Conservation (phyloP, 1,140 invertebrate species). For the Prorops nasuta region DNA sequence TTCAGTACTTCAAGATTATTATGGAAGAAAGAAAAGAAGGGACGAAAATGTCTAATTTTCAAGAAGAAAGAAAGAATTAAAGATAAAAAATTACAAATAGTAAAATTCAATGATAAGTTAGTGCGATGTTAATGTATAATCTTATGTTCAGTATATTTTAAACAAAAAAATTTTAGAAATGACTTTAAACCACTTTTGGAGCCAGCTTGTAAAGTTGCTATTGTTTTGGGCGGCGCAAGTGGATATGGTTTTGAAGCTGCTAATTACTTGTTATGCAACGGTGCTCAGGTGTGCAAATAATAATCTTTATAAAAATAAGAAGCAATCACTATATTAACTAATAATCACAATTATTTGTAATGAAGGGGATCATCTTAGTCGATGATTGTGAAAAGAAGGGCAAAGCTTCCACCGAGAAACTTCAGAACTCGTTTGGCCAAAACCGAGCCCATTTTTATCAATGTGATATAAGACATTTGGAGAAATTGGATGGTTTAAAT, state of each 20-base stretch:
- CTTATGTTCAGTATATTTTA: no score
- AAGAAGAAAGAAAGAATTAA: slow-evolving; percentile 1
- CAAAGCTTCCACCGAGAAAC: slow-evolving; percentile 16
- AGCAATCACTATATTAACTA: no score
- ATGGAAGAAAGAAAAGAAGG: no score
- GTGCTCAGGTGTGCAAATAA: no score
- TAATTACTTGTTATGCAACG: slow-evolving; percentile 47
- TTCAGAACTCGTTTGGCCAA: slow-evolving; percentile 31
- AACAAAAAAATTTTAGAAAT: not conserved
- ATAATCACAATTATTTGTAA: no score
- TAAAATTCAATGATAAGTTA: not conserved
- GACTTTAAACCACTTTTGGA: slow-evolving; percentile 26
- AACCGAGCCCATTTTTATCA: slow-evolving; percentile 24
- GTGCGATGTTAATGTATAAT: no score
- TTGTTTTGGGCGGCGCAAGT: slow-evolving; percentile 54
- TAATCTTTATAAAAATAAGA: no score
- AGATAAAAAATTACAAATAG: slow-evolving; percentile 2
- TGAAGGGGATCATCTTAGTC: slow-evolving; percentile 32
- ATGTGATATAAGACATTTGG: slow-evolving; percentile 22
- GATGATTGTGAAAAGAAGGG: slow-evolving; percentile 28
- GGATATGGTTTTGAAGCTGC: slow-evolving; percentile 53
- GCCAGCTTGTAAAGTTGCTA: slow-evolving; percentile 49
- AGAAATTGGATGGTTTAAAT: slow-evolving; percentile 29
- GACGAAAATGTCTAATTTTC: no score
- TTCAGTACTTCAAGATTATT: no score